Evolutionary conservation across 2,113 vertebrate genomes (phyloP).

Genomic region (Chelonoidis abingdonii): DNA sequence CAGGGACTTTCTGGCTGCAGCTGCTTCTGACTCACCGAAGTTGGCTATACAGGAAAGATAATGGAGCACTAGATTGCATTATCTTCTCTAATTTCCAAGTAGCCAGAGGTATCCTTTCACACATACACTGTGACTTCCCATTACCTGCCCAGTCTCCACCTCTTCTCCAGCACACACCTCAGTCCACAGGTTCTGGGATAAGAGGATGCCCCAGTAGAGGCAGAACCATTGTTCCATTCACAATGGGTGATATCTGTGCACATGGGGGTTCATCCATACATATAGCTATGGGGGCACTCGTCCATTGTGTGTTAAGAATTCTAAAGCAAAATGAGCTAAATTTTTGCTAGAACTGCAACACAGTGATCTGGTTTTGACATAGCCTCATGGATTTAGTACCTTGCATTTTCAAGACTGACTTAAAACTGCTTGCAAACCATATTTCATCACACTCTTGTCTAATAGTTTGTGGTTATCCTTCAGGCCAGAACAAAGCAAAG

Average conservation of each 20-base stretch:
- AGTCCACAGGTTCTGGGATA: neutral
- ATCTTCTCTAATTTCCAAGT: neutral
- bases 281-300: neutral
- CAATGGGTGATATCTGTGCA: neutral
- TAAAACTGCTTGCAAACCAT: slow-evolving; percentile 63
- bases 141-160: neutral
- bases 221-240: neutral
- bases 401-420: slow-evolving; percentile 38
- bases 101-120: neutral
- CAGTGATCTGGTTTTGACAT: neutral
- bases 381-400: neutral
- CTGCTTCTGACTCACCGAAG: neutral
- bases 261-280: rapidly evolving
- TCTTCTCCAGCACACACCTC: neutral
- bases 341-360: neutral
- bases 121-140: neutral
- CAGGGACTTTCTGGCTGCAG: neutral
- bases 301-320: neutral
- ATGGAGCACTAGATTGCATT: neutral
- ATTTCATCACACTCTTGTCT: slow-evolving; percentile 66
- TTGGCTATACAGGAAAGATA: neutral
- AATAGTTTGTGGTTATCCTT: slow-evolving; percentile 68
- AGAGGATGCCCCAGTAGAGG: neutral
- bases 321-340: neutral
- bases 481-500: slow-evolving; percentile 66